Evolutionary conservation across 2,113 vertebrate genomes (phyloP), one percentile per base, ranked within the genome.

Genomic region (Australoheros scitulus): DNA sequence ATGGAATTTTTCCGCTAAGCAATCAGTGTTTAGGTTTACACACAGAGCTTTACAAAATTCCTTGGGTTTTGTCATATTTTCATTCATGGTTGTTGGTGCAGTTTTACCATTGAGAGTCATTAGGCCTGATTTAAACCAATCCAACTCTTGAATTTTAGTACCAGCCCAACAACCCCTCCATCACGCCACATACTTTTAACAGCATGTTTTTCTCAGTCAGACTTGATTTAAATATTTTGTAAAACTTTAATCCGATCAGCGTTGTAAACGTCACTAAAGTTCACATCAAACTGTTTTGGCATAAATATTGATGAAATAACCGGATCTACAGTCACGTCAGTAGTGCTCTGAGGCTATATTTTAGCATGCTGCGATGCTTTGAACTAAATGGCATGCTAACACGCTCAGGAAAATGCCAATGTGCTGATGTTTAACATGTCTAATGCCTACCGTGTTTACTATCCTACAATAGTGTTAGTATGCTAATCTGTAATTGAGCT

Each of bases 61-160:
- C 65, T 20, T 32, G 10, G 50, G 29, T 70, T 0, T 32, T 4
- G 5, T 3, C 20, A 5, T 2, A 18, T 18, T 55, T 20, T 56
- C 2, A 2, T n/a, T 52, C 52, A 18, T 70, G 15, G 24, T 18
- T 6, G 22, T 29, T 68, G 38, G 14, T 0, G 38, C 0, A 7
- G 14, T 15, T 47, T 50, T 68, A 5, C 26, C 41, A 47, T 68
- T 2, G 3, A 41, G 9, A 50, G 47, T 22, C 38, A 26, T 4
- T 68, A 47, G 22, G 41, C 15, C 38, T 10, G 22, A 65, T 9
- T 43, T 26, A 68, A 43, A 70, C 26, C 65, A 70, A 50, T 7
- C 20, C 65, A 70, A 3, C 24, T 50, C 65, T 50, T 32, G 43
- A 70, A 50, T 17, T 50, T 50, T 17, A 50, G 47, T 29, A 47